Conservation (phyloP, 2,888 invertebrate species). For the Hyles lineata region DNA sequence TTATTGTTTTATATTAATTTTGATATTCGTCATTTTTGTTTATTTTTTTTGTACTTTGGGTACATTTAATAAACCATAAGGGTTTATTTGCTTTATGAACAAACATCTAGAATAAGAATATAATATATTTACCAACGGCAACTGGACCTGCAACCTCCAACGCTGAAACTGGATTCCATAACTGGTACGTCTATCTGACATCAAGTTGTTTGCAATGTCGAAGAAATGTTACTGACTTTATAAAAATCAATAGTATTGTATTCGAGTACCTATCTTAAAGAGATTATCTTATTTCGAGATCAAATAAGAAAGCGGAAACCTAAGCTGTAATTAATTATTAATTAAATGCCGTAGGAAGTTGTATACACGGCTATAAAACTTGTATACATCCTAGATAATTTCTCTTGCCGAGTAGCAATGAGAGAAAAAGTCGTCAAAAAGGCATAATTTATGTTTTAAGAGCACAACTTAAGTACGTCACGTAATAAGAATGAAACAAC, state of each 20-base stretch:
- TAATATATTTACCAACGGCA: too few species aligned
- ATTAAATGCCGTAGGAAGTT: too few species aligned
- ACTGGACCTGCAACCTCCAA: too few species aligned
- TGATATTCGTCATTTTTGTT: too few species aligned
- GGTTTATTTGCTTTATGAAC: too few species aligned
- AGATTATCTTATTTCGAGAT: neutral
- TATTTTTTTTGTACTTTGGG: too few species aligned
- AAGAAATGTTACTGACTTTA: neutral
- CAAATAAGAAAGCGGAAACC: neutral
- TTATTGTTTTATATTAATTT: too few species aligned
- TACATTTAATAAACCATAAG: too few species aligned
- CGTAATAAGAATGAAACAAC: constrained; percentile 15
- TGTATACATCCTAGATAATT: neutral
- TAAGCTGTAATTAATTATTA: too few species aligned
- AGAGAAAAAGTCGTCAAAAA: neutral
- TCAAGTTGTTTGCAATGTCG: neutral
- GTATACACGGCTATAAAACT: neutral
- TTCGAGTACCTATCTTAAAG: neutral
- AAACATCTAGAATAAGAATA: too few species aligned
- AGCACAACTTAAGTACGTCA: constrained; percentile 11
- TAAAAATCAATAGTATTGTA: neutral
- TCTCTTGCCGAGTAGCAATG: neutral
- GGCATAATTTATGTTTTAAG: constrained; percentile 18
- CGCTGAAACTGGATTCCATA: too few species aligned
- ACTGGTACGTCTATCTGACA: neutral